These are phyloP conservation scores for Harpagifer antarcticus DNA, from an alignment of 2,797 vertebrate species.

Conservation along the genomic window DNA sequence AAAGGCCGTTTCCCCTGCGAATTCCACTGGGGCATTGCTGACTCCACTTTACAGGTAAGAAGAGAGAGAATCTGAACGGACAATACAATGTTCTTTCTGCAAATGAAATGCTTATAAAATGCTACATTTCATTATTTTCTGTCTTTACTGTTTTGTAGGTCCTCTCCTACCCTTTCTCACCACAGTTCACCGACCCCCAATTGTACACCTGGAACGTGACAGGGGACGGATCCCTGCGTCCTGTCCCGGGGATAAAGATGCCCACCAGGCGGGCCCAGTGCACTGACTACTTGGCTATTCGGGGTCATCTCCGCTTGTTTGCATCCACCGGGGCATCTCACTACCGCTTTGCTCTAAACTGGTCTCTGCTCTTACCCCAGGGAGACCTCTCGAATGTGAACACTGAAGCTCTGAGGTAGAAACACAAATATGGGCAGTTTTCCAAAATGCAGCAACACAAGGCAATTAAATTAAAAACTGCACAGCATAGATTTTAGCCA, in stretches of 20 bases:
- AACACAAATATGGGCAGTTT: slow-evolving; percentile 7
- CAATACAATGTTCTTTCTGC: not conserved
- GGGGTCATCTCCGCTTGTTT: slow-evolving; percentile 87
- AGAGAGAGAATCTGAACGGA: not conserved
- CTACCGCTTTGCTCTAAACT: slow-evolving; percentile 95
- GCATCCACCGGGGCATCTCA: slow-evolving; percentile 88
- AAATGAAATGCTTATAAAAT: not conserved
- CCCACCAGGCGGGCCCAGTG: slow-evolving; percentile 89
- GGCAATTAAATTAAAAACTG: not conserved
- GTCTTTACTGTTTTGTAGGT: slow-evolving; percentile 83
- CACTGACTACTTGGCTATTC: slow-evolving; percentile 92
- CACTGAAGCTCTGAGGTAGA: slow-evolving; percentile 85
- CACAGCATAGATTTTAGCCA: not conserved
- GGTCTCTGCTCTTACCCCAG: slow-evolving; percentile 91
- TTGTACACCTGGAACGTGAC: slow-evolving; percentile 95
- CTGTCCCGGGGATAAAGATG: slow-evolving; percentile 87
- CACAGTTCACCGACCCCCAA: slow-evolving; percentile 92
- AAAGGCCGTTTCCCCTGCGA: slow-evolving; percentile 90
- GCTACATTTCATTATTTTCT: not conserved
- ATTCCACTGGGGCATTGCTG: slow-evolving; percentile 95
- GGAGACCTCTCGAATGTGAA: slow-evolving; percentile 87
- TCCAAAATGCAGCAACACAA: not conserved
- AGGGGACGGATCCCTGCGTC: slow-evolving; percentile 87
- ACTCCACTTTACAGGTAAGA: slow-evolving; percentile 92
- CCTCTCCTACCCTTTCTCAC: slow-evolving; percentile 88